These are phyloP conservation scores for Diarsia mendica DNA, from an alignment of 2,888 invertebrate species.

Conservation along the genomic window DNA sequence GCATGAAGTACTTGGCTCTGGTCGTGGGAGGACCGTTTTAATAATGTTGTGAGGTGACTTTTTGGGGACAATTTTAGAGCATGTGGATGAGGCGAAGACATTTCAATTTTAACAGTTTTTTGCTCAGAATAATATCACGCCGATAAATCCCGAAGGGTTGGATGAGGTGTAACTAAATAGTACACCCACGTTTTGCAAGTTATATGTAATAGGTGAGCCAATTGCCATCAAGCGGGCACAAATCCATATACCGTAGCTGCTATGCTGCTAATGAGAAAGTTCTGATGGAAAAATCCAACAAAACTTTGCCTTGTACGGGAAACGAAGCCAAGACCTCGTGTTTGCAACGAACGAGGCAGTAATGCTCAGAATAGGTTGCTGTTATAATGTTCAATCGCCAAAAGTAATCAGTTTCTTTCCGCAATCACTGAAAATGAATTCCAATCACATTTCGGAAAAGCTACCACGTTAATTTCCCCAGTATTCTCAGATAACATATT, in stretches of 20 bases:
- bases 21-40: constrained; percentile 25
- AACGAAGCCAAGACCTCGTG: too few species aligned
- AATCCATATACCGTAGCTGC: too few species aligned
- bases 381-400: neutral
- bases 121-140: too few species aligned
- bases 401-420: neutral
- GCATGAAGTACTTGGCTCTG: constrained; percentile 36
- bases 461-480: neutral
- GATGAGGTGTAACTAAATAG: too few species aligned
- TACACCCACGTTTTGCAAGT: too few species aligned
- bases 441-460: neutral
- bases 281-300: too few species aligned
- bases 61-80: neutral
- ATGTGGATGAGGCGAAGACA: neutral
- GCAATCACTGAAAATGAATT: neutral
- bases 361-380: neutral
- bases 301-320: too few species aligned
- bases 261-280: too few species aligned
- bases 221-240: too few species aligned
- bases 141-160: too few species aligned
- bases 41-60: constrained; percentile 2
- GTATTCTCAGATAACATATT: neutral
- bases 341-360: too few species aligned
- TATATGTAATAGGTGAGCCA: too few species aligned
- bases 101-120: neutral